Base-by-base conservation (phyloP, 2,113 vertebrate species). In the Neodontobutis hainanensis region DNA sequence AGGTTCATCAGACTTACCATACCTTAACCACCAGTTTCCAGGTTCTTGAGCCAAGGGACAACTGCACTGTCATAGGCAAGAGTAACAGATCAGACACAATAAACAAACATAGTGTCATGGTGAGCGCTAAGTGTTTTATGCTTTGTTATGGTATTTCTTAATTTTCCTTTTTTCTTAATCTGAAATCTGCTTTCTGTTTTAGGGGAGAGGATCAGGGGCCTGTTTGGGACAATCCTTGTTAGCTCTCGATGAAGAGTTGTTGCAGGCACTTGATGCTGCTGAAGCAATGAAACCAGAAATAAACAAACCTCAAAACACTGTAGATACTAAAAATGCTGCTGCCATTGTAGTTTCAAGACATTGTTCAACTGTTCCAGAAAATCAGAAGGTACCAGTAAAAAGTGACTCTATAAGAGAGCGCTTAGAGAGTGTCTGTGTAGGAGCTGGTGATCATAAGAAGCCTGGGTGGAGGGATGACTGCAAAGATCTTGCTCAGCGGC, bases 401-500 rank as follows among this genome's bases (percentile, higher is more conserved):
- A 43, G 38, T 55, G 34, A 36, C n/a, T n/a, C 51, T 11, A 10
- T 58, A 19, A 51, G 10, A 8, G 38, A 61, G 5, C 5, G 32
- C 11, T 40, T 55, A 27, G 53, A 68, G 50, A 53, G 51, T 32
- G 61, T 15, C 19, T 56, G 44, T 64, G n/a, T 27, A 51, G 58
- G 14, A 14, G 64, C 15, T 34, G 55, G 5, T 42, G 68, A 69
- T 8, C 6, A 56, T 63, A 76, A 77, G 60, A 73, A 52, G 65
- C 57, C 42, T n/a, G 84, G 80, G 46, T 42, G 53, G 88, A 85
- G 70, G 72, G 43, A 55, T 11, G 80, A 88, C 36, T 87, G 88
- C 65, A 91, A 76, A 86, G 84, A 87, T 56, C 82, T 92, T 8
- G 89, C 89, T 55, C 87, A 92, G 65, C 84, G 80, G 44, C 85